Evolutionary conservation across 1,140 invertebrate species (phyloP).

Genomic region (Dendroctonus valens): DNA sequence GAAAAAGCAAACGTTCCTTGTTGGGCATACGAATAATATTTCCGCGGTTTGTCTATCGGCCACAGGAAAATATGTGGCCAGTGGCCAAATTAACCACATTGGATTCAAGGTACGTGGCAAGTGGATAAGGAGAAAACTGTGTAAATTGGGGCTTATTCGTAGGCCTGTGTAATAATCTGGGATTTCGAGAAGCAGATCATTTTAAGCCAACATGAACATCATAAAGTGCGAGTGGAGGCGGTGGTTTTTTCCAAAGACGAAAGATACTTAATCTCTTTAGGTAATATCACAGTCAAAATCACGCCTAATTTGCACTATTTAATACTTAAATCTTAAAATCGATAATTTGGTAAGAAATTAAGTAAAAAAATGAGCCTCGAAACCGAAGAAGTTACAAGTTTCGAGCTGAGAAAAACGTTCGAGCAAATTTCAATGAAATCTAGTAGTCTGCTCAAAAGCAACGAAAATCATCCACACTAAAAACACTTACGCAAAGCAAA

Average conservation of each 20-base stretch:
- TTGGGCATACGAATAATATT: constrained; percentile 81
- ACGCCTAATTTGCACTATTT: neutral
- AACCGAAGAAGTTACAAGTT: no score
- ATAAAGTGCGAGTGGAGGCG: constrained; percentile 82
- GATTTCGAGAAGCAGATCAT: constrained; percentile 67
- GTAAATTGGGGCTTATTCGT: neutral
- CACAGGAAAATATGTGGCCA: constrained; percentile 75
- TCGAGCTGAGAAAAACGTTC: no score
- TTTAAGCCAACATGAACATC: constrained; percentile 70
- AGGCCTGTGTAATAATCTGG: constrained; percentile 85
- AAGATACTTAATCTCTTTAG: constrained; percentile 74
- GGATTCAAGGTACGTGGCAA: constrained; percentile 71
- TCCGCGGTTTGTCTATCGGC: constrained; percentile 75
- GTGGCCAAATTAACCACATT: constrained; percentile 86
- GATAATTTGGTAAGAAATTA: no score
- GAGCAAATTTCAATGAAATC: no score
- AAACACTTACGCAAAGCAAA: no score
- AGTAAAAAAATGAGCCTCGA: no score
- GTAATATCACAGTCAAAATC: constrained; percentile 9
- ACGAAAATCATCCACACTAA: no score
- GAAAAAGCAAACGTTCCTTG: constrained; percentile 73
- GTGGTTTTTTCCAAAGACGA: constrained; percentile 79
- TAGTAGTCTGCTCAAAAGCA: no score
- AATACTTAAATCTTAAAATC: no score
- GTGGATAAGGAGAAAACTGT: no score